These are phyloP conservation scores for Macrosoma leucophasiata DNA, from an alignment of 2,888 invertebrate genomes.

Conservation along the genomic window DNA sequence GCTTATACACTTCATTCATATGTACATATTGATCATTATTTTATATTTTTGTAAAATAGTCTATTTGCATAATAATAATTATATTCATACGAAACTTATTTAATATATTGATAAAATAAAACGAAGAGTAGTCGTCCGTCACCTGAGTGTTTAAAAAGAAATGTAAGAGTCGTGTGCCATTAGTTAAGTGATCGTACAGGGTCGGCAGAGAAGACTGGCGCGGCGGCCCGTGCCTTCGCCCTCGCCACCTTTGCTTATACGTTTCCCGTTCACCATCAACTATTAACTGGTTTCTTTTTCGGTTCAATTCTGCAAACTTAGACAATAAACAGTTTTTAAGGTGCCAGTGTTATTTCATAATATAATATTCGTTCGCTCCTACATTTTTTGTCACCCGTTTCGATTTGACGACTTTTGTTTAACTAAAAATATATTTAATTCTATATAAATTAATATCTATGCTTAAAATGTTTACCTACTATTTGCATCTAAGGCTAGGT, in stretches of 20 bases:
- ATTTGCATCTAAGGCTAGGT: conserved; percentile 61
- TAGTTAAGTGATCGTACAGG: conserved; percentile 38
- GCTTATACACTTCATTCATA: too few relatives aligned
- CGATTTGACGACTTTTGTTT: too few relatives aligned
- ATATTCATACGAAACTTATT: conserved; percentile 7
- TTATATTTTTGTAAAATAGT: too few relatives aligned
- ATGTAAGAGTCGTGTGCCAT: conserved; percentile 41
- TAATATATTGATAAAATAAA: conserved; percentile 4
- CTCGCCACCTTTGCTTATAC: conserved; percentile 8
- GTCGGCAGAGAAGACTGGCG: conserved; percentile 25
- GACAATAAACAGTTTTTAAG: conserved; percentile 46
- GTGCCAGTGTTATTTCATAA: conserved; percentile 53
- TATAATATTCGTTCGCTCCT: conserved; percentile 35
- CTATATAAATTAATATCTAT: conserved; percentile 39
- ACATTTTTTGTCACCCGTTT: conserved; percentile 36
- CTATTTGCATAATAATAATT: conserved; percentile 10
- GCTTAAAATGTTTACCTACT: conserved; percentile 55
- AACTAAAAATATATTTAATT: conserved; percentile 39
- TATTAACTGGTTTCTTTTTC: conserved; percentile 23
- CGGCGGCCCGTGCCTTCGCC: conserved; percentile 12
- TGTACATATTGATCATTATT: too few relatives aligned
- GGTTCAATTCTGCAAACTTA: conserved; percentile 24
- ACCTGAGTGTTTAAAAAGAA: conserved; percentile 21
- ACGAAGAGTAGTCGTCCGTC: conserved; percentile 12
- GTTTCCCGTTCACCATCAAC: conserved; percentile 17